Base-by-base conservation (phyloP, 2,113 vertebrate species). In the Pachycephala philippinensis region DNA sequence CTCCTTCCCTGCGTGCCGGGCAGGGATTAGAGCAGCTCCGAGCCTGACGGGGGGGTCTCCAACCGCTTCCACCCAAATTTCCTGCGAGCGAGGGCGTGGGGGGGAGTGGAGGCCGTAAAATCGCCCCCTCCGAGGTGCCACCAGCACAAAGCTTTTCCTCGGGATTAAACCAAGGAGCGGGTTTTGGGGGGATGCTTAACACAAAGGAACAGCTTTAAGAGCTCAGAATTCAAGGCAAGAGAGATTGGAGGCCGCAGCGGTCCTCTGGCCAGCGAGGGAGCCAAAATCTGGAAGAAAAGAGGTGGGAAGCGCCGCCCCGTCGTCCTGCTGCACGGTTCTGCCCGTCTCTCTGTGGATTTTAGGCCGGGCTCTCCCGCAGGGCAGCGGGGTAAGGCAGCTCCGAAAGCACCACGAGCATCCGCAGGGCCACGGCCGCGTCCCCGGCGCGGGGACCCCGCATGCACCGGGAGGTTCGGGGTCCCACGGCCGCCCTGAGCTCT, bases 281-380 rank as follows among this genome's bases (percentile, higher is more conserved):
- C 72, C 92, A 84, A 78, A 87, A 79, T 87, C 93, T 92, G 82
- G 75, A 97, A 93, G 93, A 33, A 91, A 96, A 97, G 78, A 90
- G 42, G 44, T 79, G 75, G 92, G 90, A 83, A 93, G 84, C 70
- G 45, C 33, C 7, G 70, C 89, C 89, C 79, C 44, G 44, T 66
- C 39, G 80, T 96, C 86, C 81, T 86, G 94, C 68, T 44, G 91
- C 60, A 39, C 59, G 30, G 70, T 45, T n/a, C 64, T 85, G 77
- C 91, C 94, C 78, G 82, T 28, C 69, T 89, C 60, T 16, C 8
- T 2, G 84, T 1, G 72, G 84, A 2, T 45, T 84, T 69, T 14
- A 71, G 76, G 92, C 59, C 0, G 15, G 93, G 82, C 12, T 92
- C 56, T 77, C 94, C 87, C 18, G 3, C 50, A 37, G 77, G 74